Conservation (phyloP, 1,140 invertebrate species). For the Papilio polytes region DNA sequence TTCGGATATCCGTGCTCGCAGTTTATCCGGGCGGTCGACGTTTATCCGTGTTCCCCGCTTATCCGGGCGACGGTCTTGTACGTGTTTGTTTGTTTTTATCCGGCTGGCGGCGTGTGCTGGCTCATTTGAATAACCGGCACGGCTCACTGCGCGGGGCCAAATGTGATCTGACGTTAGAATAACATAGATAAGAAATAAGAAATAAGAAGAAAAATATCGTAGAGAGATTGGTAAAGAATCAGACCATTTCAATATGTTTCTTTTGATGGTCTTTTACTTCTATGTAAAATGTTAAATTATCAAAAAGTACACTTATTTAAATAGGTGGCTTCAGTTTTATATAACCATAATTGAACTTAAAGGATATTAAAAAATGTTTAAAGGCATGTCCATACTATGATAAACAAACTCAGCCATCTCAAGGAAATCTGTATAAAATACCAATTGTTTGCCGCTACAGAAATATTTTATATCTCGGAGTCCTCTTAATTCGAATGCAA, state of each 20-base stretch:
- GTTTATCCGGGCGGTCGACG: background rate
- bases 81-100: constrained; percentile 40
- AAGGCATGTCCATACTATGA: constrained; percentile 47
- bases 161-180: constrained; percentile 35
- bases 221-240: too few species aligned
- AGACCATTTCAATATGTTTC: too few species aligned
- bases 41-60: constrained; percentile 15
- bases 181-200: constrained; percentile 41
- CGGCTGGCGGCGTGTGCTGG: constrained; percentile 33
- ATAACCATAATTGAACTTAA: too few species aligned
- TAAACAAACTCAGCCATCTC: constrained; percentile 16
- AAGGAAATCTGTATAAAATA: constrained; percentile 61
- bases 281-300: too few species aligned
- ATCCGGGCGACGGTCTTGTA: constrained; percentile 17
- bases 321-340: too few species aligned
- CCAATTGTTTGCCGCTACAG: constrained; percentile 54
- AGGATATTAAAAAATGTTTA: background rate
- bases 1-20: background rate
- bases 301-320: too few species aligned
- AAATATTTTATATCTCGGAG: constrained; percentile 35
- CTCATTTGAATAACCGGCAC: constrained; percentile 50
- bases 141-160: constrained; percentile 45
- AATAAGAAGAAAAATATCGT: background rate
- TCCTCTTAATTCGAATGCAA: constrained; percentile 37
- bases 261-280: too few species aligned